Conservation (phyloP, 2,113 vertebrate genomes). For the Arothron firmamentum region DNA sequence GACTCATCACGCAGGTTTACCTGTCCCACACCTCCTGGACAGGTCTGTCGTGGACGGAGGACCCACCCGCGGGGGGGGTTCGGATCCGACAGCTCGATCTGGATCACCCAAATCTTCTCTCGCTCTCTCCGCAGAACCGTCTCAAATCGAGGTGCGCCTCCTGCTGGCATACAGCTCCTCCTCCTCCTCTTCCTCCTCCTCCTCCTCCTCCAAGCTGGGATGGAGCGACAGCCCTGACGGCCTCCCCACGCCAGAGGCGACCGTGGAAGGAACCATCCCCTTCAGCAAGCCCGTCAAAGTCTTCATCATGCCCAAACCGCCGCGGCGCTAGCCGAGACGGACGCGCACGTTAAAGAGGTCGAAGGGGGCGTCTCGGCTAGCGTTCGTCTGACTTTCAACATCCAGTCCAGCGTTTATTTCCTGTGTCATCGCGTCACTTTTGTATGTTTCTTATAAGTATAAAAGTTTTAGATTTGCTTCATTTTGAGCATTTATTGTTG, state of each 20-base stretch:
- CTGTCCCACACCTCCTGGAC: slow-evolving; percentile 96
- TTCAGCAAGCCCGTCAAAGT: slow-evolving; percentile 95
- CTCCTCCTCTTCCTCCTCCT: slow-evolving; percentile 41
- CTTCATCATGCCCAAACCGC: slow-evolving; percentile 94
- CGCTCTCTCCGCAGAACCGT: slow-evolving; percentile 79
- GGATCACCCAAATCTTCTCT: too few species aligned
- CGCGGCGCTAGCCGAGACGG: slow-evolving; percentile 74
- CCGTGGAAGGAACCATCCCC: slow-evolving; percentile 89
- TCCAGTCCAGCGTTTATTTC: too few species aligned
- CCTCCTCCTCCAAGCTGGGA: slow-evolving; percentile 62
- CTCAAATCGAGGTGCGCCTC: slow-evolving; percentile 90
- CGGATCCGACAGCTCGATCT: too few species aligned
- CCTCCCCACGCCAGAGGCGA: slow-evolving; percentile 70
- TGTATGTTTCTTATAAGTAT: too few species aligned
- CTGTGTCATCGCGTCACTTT: too few species aligned
- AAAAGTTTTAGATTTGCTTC: too few species aligned
- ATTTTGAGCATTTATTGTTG: too few species aligned
- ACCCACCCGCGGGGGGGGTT: too few species aligned
- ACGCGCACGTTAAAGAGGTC: too few species aligned
- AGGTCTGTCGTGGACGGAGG: too few species aligned
- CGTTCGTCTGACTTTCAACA: too few species aligned
- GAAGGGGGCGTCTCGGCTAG: too few species aligned
- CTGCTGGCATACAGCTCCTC: slow-evolving; percentile 89
- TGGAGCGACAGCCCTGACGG: slow-evolving; percentile 82
- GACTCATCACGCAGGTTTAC: slow-evolving; percentile 96